Evolutionary conservation across 1,140 invertebrate species (phyloP).

Genomic region (Drosophila sp.): DNA sequence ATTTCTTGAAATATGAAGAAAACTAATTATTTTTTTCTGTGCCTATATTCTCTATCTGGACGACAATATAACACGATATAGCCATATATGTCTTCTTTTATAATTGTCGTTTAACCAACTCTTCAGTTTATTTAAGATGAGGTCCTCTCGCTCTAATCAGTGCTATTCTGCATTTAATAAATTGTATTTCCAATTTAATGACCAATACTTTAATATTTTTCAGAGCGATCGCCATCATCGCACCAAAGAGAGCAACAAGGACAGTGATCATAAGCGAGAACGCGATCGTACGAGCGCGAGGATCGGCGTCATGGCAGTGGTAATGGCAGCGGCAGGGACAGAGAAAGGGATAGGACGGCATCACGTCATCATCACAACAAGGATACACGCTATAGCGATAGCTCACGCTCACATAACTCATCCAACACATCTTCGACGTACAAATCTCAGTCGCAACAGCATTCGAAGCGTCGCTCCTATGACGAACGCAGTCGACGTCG

Average conservation of each 20-base stretch:
- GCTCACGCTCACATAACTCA: slow-evolving; percentile 50
- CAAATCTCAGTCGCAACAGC: slow-evolving; percentile 44
- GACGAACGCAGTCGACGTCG: slow-evolving; percentile 23
- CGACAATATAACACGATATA: too few species aligned
- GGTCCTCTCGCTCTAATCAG: not conserved
- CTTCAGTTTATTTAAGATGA: too few species aligned
- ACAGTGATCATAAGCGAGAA: slow-evolving; percentile 58
- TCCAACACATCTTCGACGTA: slow-evolving; percentile 38
- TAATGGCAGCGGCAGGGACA: slow-evolving; percentile 14
- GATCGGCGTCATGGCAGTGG: slow-evolving; percentile 30
- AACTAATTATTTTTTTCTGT: too few species aligned
- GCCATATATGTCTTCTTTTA: too few species aligned
- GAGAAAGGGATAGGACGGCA: slow-evolving; percentile 50
- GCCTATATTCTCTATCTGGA: too few species aligned
- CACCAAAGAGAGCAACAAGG: slow-evolving; percentile 64
- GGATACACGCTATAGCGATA: slow-evolving; percentile 50
- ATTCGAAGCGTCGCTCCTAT: slow-evolving; percentile 17
- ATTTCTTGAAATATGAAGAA: too few species aligned
- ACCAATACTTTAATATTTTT: not conserved
- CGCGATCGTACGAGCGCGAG: slow-evolving; percentile 44
- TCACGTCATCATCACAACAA: slow-evolving; percentile 40
- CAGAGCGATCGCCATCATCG: slow-evolving; percentile 49
- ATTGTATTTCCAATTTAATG: not conserved
- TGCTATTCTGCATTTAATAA: not conserved
- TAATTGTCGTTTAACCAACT: too few species aligned